Evolutionary conservation across 2,888 invertebrate species (phyloP).

Genomic region (Pilophorus perplexus): DNA sequence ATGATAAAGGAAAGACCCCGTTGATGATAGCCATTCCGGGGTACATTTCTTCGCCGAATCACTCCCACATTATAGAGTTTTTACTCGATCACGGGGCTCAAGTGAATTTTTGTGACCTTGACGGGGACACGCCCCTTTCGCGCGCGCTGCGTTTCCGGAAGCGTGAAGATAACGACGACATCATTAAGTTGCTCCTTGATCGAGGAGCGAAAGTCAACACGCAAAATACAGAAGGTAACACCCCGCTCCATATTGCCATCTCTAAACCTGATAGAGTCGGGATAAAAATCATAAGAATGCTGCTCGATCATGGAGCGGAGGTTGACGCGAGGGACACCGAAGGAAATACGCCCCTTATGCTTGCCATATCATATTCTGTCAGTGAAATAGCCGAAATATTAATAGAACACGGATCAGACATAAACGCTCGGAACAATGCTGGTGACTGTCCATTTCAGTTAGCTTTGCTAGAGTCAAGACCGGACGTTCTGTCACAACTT

Average conservation of each 20-base stretch:
- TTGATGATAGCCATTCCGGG: background rate
- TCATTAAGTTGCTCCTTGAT: background rate
- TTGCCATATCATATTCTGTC: background rate
- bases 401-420: conserved; percentile 5
- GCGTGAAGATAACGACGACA: background rate
- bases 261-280: background rate
- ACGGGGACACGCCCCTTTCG: conserved; percentile 1
- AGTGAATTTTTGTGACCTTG: background rate
- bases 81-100: conserved; percentile 14
- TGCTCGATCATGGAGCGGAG: background rate
- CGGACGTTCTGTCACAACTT: background rate
- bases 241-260: background rate
- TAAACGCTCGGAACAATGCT: background rate
- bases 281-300: background rate
- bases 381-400: conserved; percentile 6
- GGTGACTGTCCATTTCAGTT: conserved; percentile 2
- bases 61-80: conserved; percentile 2
- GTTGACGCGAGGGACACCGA: background rate
- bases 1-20: background rate
- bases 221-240: background rate
- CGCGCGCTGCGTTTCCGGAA: background rate
- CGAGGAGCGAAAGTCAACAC: conserved; percentile 6
- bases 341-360: conserved; percentile 16
- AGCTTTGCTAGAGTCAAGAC: background rate
- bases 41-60: conserved; percentile 1